Conservation (phyloP, 2,888 invertebrate species). For the Craniophora ligustri region DNA sequence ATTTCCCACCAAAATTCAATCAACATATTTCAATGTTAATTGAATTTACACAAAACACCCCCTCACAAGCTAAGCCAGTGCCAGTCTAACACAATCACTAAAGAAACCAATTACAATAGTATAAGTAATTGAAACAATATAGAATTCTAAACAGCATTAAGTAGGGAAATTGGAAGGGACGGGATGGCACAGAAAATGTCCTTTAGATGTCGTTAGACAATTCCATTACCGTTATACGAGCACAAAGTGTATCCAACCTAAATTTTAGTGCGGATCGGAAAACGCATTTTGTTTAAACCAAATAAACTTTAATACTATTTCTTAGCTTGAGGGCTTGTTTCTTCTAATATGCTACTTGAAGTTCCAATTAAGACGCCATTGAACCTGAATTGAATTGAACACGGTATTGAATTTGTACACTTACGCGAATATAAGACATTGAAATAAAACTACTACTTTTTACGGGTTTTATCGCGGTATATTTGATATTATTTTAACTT, state of each 20-base stretch:
- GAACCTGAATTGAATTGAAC: too few relatives aligned
- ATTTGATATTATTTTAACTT: too few relatives aligned
- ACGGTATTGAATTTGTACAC: too few relatives aligned
- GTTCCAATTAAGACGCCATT: too few relatives aligned
- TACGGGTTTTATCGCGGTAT: too few relatives aligned
- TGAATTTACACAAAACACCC: too few relatives aligned
- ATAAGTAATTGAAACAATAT: slow-evolving; percentile 48
- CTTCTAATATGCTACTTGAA: too few relatives aligned
- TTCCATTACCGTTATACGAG: slow-evolving; percentile 54
- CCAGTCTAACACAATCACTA: not conserved
- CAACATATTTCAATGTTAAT: too few relatives aligned
- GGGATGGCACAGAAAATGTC: slow-evolving; percentile 33
- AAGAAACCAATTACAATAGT: slow-evolving; percentile 21
- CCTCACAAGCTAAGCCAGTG: too few relatives aligned
- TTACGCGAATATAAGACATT: too few relatives aligned
- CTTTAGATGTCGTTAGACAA: slow-evolving; percentile 57
- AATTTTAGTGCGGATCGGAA: slow-evolving; percentile 36
- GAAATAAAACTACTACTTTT: too few relatives aligned
- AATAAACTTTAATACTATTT: slow-evolving; percentile 8
- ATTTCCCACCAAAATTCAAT: too few relatives aligned
- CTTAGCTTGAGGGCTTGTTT: not conserved
- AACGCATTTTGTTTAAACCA: slow-evolving; percentile 21
- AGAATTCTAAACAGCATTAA: slow-evolving; percentile 45
- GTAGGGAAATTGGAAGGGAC: slow-evolving; percentile 50
- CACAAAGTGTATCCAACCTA: slow-evolving; percentile 43